Percentiles rank a stretch among this genome's conserved stretches.
Conservation (phyloP, 2,113 vertebrate genomes). For the Helogale parvula region DNA sequence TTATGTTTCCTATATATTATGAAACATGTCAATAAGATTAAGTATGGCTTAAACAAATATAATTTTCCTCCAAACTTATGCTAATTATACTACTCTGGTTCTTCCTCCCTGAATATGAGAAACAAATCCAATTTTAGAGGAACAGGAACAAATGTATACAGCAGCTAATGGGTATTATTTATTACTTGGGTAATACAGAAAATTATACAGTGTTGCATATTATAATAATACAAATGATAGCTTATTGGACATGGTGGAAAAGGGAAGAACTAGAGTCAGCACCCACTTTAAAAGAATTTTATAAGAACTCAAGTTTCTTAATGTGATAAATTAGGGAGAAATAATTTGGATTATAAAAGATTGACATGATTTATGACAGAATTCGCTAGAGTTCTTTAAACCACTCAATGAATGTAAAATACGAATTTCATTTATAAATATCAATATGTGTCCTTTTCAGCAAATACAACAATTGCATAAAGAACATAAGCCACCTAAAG, state of each 20-base stretch:
- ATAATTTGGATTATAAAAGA: constrained; percentile 1
- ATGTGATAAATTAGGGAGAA: neutral
- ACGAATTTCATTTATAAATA: neutral
- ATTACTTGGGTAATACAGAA: neutral
- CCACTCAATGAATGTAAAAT: neutral
- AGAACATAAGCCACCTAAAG: neutral
- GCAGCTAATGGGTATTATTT: neutral
- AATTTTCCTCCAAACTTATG: neutral
- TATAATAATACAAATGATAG: neutral
- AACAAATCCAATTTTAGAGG: neutral
- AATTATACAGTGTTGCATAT: neutral
- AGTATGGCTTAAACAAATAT: neutral
- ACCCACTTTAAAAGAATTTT: neutral
- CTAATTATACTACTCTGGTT: neutral
- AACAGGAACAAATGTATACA: neutral
- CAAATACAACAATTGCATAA: neutral
- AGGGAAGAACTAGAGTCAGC: neutral
- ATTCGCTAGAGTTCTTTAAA: constrained; percentile 16
- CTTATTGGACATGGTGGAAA: neutral
- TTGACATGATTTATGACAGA: neutral
- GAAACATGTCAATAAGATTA: neutral
- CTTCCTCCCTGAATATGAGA: neutral
- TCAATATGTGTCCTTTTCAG: neutral
- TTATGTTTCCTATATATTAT: neutral
- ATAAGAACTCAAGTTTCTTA: neutral